These are phyloP conservation scores for Eupeodes corollae DNA, from an alignment of 1,140 invertebrate genomes.

Conservation along the genomic window DNA sequence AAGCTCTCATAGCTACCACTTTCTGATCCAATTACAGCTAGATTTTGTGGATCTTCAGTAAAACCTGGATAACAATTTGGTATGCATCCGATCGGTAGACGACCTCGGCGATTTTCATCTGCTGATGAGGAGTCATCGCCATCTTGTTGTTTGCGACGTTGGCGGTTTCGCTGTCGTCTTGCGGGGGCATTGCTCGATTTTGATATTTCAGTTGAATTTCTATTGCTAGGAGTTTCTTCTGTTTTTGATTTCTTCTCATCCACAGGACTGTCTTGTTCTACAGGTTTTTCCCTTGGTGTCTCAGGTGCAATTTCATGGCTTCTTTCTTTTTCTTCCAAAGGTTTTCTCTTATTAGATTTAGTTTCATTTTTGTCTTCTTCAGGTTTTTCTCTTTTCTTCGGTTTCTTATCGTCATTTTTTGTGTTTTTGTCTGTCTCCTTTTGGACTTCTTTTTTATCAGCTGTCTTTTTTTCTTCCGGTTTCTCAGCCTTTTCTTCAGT, in stretches of 20 bases:
- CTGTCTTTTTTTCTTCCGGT: too few species aligned
- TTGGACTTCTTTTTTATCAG: too few species aligned
- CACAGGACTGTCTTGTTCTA: not conserved
- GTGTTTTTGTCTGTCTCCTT: too few species aligned
- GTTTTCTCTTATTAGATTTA: too few species aligned
- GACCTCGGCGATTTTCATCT: constrained; percentile 20
- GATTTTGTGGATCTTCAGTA: constrained; percentile 25
- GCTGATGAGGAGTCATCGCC: constrained; percentile 16
- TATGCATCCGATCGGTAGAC: constrained; percentile 1
- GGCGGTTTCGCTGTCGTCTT: constrained; percentile 5
- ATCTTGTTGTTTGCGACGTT: constrained; percentile 17
- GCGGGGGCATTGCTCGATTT: not conserved
- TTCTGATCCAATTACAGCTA: constrained; percentile 33
- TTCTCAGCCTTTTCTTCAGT: too few species aligned
- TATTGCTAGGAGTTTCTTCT: not conserved
- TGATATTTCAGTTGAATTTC: not conserved
- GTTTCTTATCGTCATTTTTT: too few species aligned
- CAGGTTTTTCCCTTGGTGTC: too few species aligned
- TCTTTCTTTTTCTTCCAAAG: too few species aligned
- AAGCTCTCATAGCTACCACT: constrained; percentile 33
- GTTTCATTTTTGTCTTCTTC: too few species aligned
- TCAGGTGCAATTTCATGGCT: too few species aligned
- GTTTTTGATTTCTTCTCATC: not conserved
- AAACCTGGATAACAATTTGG: constrained; percentile 32
- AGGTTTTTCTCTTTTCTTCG: too few species aligned